Base-by-base conservation (phyloP, 1,140 invertebrate genomes). In the Potamilus streckersoni region DNA sequence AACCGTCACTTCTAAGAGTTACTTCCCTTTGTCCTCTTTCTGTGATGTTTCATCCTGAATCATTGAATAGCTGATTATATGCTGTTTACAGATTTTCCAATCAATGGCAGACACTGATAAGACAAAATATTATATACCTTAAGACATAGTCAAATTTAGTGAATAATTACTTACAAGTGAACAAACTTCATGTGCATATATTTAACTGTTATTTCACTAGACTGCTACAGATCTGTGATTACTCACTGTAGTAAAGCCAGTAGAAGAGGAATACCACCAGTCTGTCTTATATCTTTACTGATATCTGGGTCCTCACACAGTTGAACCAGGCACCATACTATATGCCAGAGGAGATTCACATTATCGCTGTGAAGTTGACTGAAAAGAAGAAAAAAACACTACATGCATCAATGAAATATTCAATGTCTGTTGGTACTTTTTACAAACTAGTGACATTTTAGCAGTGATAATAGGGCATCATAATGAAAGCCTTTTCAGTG, bases 311-410 rank as follows among this genome's bases (percentile, higher is more conserved):
- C 86, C 58, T 87, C 85, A 83, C 89, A 88, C 64, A 91, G 80
- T 73, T 86, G 86, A 0, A 87, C 88, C 6, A 91, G 78, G 71
- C 89, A 90, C 89, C 90, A 90, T 5, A 90, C 84, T 16, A 90
- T 83, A 57, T 88, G 81, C 61, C 88, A 82, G 60, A 88, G 80
- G 4, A 90, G 79, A 38, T 88, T 85, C 14, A 86, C 81, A 77
- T 87, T 87, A 56, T 88, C 81, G 73, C 82, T 85, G 65, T 87
- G 84, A 19, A 90, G 79, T 63, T 89, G 83, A 82, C 89, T 90
- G 74, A 72, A 82, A 80, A 59, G 23, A 23, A 59, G 23, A 23
- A 27, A 69, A 59, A 63, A 60, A 17, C 20, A 61, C 66, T 23
- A 66, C 16, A 59, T 56, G 27, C 55, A 38, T 38, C 38, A 6